Evolutionary conservation across 2,113 vertebrate genomes (phyloP), one percentile per base, ranked within the genome.

Genomic region (Procapra przewalskii): DNA sequence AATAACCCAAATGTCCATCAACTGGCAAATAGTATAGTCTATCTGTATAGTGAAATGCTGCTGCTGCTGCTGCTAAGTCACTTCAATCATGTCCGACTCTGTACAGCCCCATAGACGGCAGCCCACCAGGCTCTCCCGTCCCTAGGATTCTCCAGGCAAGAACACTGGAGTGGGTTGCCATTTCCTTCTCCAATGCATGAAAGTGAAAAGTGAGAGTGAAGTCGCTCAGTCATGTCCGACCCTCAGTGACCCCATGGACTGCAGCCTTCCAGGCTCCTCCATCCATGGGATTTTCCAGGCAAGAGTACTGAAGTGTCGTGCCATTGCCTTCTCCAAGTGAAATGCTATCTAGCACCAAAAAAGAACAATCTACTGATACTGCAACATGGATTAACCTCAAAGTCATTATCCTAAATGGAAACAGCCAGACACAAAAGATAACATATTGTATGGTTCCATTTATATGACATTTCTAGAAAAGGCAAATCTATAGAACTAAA

Each of bases 381-480:
- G 45, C 17, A 67, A 43, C 10, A n/a, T 11, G 12, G 40, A 64
- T 27, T 88, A 57, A 67, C 17, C 7, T 90, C 59, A 86, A n/a
- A 86, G 52, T 43, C n/a, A 48, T 75, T 45, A 75, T 1, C 1
- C 9, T 82, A 67, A 88, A 45, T 83, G 82, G 85, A 97, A 91
- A 45, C 75, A 60, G 48, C 15, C 25, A 80, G 16, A 27, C 31
- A 50, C 8, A 88, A 81, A 75, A 88, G 36, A 55, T 1, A 14
- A 50, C 11, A 50, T 60, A 43, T 45, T 36, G 11, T 21, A 36
- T 36, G 17, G 27, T 36, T 85, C 43, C 50, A 85, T n/a, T 91
- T 81, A 55, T 10, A 88, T 57, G 36, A 84, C 45, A 71, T 81
- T 91, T 75, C 52, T 91, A 62, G 54, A n/a, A 88, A 88, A 88